Evolutionary conservation across 1,140 invertebrate genomes (phyloP).

Genomic region (Melanaphis sacchari): DNA sequence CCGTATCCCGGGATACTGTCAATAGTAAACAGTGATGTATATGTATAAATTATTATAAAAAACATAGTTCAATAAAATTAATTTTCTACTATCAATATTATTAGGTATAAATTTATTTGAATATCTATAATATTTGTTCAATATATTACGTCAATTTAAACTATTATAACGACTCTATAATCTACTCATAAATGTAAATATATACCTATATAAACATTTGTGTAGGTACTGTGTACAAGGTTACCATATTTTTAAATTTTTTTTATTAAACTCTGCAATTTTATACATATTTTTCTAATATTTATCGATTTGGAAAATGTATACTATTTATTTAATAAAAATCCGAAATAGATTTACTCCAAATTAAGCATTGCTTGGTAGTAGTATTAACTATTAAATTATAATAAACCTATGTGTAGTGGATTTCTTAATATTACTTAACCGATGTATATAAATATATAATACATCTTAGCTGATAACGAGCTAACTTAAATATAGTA

Average conservation of each 20-base stretch:
- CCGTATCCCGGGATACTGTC: neutral
- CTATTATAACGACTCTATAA: neutral
- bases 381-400: too few species aligned
- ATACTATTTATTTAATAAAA: neutral
- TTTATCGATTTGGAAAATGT: neutral
- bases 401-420: too few species aligned
- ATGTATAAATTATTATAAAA: neutral
- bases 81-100: neutral
- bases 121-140: neutral
- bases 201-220: too few species aligned
- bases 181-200: neutral
- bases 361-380: neutral
- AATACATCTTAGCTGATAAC: neutral
- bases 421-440: neutral
- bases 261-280: neutral
- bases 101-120: neutral
- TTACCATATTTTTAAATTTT: neutral
- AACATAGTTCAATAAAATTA: neutral
- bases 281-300: neutral
- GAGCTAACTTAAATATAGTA: neutral
- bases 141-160: neutral
- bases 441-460: neutral
- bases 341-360: neutral
- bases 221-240: too few species aligned
- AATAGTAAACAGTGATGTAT: neutral